Evolutionary conservation across 2,888 invertebrate genomes (phyloP), one percentile per base, ranked within the genome.

Genomic region (Synergus itoensis): DNA sequence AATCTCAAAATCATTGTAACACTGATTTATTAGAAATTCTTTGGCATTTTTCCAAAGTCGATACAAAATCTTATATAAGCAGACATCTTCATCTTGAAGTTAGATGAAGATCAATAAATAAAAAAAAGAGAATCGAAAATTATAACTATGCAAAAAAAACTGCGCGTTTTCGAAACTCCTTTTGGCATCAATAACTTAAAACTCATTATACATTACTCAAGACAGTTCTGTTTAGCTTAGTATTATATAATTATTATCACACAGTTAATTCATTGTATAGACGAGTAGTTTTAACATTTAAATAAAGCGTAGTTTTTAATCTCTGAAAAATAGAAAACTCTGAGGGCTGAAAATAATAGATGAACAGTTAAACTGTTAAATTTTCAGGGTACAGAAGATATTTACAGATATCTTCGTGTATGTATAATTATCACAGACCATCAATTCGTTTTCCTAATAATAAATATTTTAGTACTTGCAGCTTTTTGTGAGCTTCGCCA

Each of bases 21-120:
- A 41, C 7, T 65, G 12, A 43, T 69, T 48, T 48, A 69, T 69
- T 73, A 36, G 0, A 69, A 53, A 53, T 73, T 53, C 36, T 53
- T 48, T 73, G 28, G 53, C n/a, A n/a, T 41, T 41, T 65, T 4
- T 65, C 16, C 28, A 69, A 45, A 69, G 28, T 28, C 9, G 16
- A 28, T 69, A 69, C 14, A 69, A 48, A 69, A 36, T 21, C 14
- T 69, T 69, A 73, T 53, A 73, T 5, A 45, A 7, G 14, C 43
- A 73, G 11, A n/a, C 48, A 21, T 45, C 36, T 28, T 53, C 48
- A 48, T 53, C 53, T 73, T 73, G 73, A 73, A 73, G 73, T 73
- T 53, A 9, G 53, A 36, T 9, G 11, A 53, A 9, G 53, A 36
- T 9, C 16, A 53, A 73, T 73, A 36, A 73, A 73, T 53, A 53